A percentile compares a stretch with the other conserved stretches of the same genome.
Conservation (phyloP, 2,797 vertebrate species). For the Scyliorhinus canicula region DNA sequence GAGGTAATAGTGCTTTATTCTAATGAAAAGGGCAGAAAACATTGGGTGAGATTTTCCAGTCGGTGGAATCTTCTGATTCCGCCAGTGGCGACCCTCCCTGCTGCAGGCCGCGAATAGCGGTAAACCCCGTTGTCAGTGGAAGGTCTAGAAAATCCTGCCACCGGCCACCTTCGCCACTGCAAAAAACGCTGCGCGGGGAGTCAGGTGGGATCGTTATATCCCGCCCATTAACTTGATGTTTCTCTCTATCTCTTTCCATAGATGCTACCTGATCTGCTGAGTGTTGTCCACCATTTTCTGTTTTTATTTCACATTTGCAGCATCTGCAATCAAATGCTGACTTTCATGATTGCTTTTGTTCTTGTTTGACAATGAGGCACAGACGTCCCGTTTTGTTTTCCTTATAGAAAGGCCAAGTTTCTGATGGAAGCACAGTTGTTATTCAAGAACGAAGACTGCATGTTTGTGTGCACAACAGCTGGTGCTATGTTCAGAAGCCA, state of each 20-base stretch:
- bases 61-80: too few species aligned
- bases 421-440: conserved; percentile 50
- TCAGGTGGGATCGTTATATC: too few species aligned
- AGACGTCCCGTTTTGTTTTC: not conserved
- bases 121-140: too few species aligned
- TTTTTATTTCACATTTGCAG: not conserved
- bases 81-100: too few species aligned
- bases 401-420: conserved; percentile 52
- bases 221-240: too few species aligned
- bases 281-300: not conserved
- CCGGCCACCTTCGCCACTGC: too few species aligned
- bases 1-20: not conserved
- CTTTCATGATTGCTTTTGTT: not conserved
- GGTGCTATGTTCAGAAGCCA: conserved; percentile 73
- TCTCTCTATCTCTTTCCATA: not conserved
- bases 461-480: conserved; percentile 80
- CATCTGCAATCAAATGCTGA: not conserved
- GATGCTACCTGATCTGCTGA: not conserved
- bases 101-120: too few species aligned
- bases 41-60: too few species aligned
- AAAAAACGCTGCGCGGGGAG: too few species aligned
- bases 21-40: not conserved
- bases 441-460: conserved; percentile 83
- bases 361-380: not conserved
- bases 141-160: too few species aligned